Percentiles rank a stretch among this genome's conserved stretches.
These are phyloP conservation scores for Mionectes macconnelli DNA, from an alignment of 2,113 vertebrate genomes.

Conservation along the genomic window DNA sequence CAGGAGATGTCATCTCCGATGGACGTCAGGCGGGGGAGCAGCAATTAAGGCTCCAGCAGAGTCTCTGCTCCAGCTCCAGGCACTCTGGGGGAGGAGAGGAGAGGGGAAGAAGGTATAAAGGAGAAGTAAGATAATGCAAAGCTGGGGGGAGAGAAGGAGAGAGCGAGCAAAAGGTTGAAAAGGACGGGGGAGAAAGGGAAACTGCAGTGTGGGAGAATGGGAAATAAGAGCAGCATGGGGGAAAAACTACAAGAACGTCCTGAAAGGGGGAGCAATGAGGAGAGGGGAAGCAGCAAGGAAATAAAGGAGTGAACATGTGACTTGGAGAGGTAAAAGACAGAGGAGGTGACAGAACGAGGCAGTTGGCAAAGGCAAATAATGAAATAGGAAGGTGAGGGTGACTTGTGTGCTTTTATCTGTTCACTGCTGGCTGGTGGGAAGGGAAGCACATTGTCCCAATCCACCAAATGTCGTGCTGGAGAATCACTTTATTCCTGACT, in stretches of 20 bases:
- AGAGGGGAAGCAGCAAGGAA: background rate
- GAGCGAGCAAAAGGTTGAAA: background rate
- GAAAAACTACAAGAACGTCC: background rate
- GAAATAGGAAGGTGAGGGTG: background rate
- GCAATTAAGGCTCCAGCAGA: slow-evolving; percentile 63
- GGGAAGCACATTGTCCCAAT: background rate
- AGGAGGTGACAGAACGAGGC: background rate
- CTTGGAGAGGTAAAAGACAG: background rate
- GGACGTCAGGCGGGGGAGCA: slow-evolving; percentile 57
- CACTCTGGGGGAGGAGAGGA: slow-evolving; percentile 15
- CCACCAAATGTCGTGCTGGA: background rate
- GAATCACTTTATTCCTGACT: background rate
- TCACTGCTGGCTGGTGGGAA: background rate
- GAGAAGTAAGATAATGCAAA: background rate
- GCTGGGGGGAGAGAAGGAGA: background rate
- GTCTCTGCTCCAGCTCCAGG: slow-evolving; percentile 48
- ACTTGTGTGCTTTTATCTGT: background rate
- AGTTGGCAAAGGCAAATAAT: background rate
- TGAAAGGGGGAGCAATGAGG: background rate
- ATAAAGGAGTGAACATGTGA: background rate
- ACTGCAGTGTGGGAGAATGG: background rate
- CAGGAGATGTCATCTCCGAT: slow-evolving; percentile 76
- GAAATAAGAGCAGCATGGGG: background rate
- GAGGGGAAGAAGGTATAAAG: background rate
- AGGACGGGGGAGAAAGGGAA: background rate